Evolutionary conservation across 2,888 invertebrate genomes (phyloP).

Genomic region (Plebejus melissa): DNA sequence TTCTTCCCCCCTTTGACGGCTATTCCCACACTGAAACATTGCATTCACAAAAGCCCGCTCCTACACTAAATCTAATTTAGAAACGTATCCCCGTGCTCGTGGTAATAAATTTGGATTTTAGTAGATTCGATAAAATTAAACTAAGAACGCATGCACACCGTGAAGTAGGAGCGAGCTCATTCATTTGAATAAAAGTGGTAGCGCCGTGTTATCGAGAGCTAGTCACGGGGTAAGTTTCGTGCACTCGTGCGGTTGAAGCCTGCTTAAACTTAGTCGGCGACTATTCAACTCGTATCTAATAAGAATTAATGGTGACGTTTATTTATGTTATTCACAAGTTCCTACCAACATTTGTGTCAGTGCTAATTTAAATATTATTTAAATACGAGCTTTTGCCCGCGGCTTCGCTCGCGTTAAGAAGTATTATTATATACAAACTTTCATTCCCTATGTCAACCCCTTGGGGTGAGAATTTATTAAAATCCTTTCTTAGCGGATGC

Average conservation of each 20-base stretch:
- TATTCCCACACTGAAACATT: conserved; percentile 52
- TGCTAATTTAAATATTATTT: no score
- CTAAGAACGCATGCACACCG: conserved; percentile 25
- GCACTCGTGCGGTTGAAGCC: conserved; percentile 24
- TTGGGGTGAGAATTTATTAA: no score
- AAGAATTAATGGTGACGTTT: conserved; percentile 26
- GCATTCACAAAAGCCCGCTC: conserved; percentile 54
- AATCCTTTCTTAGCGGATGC: no score
- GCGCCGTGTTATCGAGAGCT: conserved; percentile 25
- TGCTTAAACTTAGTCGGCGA: conserved; percentile 17
- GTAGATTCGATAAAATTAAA: conserved; percentile 30
- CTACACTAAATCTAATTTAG: conserved; percentile 64
- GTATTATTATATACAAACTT: no score
- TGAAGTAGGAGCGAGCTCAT: conserved; percentile 25
- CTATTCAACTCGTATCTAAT: conserved; percentile 28
- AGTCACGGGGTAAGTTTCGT: conserved; percentile 28
- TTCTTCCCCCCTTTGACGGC: conserved; percentile 56
- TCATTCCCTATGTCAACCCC: no score
- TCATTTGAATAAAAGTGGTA: conserved; percentile 30
- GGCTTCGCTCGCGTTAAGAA: no score
- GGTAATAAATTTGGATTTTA: conserved; percentile 34
- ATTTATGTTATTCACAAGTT: conserved; percentile 23
- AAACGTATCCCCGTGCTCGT: conserved; percentile 33
- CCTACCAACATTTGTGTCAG: neutral
- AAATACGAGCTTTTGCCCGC: no score